Percentiles rank a stretch among this genome's conserved stretches.
Conservation (phyloP, 2,888 invertebrate genomes). For the Calliphora vomitoria region DNA sequence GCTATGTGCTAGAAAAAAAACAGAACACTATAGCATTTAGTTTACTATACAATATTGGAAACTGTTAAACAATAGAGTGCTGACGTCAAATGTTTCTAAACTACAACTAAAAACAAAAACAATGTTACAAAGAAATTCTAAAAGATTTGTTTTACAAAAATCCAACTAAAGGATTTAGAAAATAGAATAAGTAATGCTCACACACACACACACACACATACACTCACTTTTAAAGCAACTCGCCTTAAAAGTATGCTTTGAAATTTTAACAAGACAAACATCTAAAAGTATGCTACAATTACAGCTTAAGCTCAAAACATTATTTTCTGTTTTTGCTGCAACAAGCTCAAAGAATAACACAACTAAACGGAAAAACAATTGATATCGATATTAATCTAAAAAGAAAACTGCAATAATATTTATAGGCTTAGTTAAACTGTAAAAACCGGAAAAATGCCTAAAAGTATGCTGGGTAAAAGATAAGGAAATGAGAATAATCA, state of each 20-base stretch:
- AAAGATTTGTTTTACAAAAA: constrained; percentile 30
- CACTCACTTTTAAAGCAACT: background rate
- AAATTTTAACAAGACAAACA: constrained; percentile 30
- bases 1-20: constrained; percentile 2
- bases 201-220: no score
- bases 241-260: constrained; percentile 56
- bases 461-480: constrained; percentile 29
- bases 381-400: constrained; percentile 40
- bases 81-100: constrained; percentile 64
- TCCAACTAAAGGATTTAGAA: constrained; percentile 28
- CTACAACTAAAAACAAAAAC: constrained; percentile 17
- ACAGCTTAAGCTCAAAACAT: constrained; percentile 7
- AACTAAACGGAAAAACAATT: constrained; percentile 12
- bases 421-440: constrained; percentile 8
- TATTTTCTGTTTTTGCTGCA: background rate
- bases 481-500: constrained; percentile 19
- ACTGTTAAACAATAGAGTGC: constrained; percentile 49
- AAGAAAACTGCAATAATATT: constrained; percentile 26
- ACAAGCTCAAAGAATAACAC: background rate
- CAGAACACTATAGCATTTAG: constrained; percentile 20
- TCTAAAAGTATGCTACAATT: constrained; percentile 57
- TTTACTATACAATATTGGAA: constrained; percentile 29
- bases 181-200: constrained; percentile 30
- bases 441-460: constrained; percentile 19
- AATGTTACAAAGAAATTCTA: constrained; percentile 37